Conservation (phyloP, 1,140 invertebrate species). For the Drosophila ogumai region DNA sequence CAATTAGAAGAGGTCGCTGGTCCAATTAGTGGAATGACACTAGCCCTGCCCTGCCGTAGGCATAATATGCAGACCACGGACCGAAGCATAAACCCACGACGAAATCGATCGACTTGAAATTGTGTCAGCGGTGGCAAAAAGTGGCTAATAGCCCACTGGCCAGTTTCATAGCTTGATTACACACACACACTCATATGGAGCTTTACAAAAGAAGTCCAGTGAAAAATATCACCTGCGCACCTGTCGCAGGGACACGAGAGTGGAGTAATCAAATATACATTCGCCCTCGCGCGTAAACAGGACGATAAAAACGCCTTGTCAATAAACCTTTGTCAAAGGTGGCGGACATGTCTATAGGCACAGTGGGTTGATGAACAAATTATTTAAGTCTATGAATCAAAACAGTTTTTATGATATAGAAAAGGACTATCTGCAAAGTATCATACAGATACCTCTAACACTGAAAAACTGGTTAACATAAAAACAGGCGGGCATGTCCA, state of each 20-base stretch:
- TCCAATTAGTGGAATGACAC: conserved; percentile 55
- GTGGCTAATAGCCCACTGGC: conserved; percentile 36
- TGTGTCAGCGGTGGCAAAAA: conserved; percentile 54
- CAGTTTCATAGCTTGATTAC: conserved; percentile 40
- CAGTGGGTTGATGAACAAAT: conserved; percentile 5
- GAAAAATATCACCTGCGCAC: conserved; percentile 54
- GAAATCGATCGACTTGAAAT: conserved; percentile 65
- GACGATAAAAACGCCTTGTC: conserved; percentile 51
- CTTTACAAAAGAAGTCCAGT: conserved; percentile 43
- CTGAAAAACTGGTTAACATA: too few relatives aligned
- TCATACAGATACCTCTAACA: too few relatives aligned
- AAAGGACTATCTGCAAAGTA: too few relatives aligned
- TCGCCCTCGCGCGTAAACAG: conserved; percentile 30
- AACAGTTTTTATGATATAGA: too few relatives aligned
- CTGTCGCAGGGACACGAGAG: conserved; percentile 42
- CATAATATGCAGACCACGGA: conserved; percentile 28
- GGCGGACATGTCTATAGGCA: conserved; percentile 22
- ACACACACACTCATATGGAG: conserved; percentile 11
- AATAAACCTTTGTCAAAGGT: conserved; percentile 18
- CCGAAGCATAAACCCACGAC: conserved; percentile 11
- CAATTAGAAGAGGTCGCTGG: conserved; percentile 65
- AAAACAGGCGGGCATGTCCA: too few relatives aligned
- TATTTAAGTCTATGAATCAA: too few relatives aligned
- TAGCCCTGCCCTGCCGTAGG: conserved; percentile 21
- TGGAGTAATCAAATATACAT: conserved; percentile 23